phyloP scores from a whole-genome alignment of 2,888 invertebrate genomes.

The Drosophila recens region DNA sequence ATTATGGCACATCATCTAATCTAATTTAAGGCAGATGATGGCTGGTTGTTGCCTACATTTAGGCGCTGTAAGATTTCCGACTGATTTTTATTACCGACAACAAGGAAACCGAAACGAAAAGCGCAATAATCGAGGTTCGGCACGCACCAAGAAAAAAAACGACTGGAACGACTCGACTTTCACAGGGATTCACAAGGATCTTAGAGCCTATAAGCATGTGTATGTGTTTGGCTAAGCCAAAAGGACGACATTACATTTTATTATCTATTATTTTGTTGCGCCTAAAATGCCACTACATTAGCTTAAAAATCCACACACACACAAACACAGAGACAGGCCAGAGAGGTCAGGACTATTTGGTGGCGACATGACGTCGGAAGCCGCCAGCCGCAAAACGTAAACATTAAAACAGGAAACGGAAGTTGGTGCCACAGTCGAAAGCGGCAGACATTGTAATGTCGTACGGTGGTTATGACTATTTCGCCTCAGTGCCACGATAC shows the following conservation, averaged over 20 bases:
- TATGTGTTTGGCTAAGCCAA: slow-evolving; percentile 56
- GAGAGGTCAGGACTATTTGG: slow-evolving; percentile 34
- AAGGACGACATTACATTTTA: slow-evolving; percentile 80
- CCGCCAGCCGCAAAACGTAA: slow-evolving; percentile 71
- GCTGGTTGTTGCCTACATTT: slow-evolving; percentile 58
- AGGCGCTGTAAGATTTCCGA: slow-evolving; percentile 63
- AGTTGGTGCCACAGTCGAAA: slow-evolving; percentile 65
- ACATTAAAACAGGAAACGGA: slow-evolving; percentile 79
- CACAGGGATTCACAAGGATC: slow-evolving; percentile 20
- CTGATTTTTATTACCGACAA: slow-evolving; percentile 72
- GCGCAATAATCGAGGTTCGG: slow-evolving; percentile 73
- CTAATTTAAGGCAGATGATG: slow-evolving; percentile 66
- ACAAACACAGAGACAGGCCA: slow-evolving; percentile 6
- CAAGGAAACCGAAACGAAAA: slow-evolving; percentile 42
- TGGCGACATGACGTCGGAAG: slow-evolving; percentile 48
- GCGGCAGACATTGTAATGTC: slow-evolving; percentile 59
- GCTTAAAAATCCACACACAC: slow-evolving; percentile 65
- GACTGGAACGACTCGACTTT: slow-evolving; percentile 16
- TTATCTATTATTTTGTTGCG: slow-evolving; percentile 74
- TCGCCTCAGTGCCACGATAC: slow-evolving; percentile 43
- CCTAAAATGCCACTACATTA: slow-evolving; percentile 77
- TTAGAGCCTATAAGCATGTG: slow-evolving; percentile 35
- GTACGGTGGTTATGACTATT: slow-evolving; percentile 78
- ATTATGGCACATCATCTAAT: slow-evolving; percentile 79
- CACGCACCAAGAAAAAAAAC: slow-evolving; percentile 53